phyloP scores from a whole-genome alignment of 2,888 invertebrate genomes.

The Athripsodes cinereus region DNA sequence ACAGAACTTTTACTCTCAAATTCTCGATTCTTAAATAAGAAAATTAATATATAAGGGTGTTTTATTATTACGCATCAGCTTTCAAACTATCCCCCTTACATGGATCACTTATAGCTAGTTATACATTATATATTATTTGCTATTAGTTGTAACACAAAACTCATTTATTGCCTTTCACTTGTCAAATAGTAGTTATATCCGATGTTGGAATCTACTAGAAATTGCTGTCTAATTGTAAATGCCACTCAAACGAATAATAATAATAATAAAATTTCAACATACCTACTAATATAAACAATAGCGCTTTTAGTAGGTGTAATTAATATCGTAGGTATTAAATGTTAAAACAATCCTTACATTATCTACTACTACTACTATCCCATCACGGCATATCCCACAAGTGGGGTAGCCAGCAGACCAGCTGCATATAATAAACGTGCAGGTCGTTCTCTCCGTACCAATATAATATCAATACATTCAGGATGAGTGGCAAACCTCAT shows the following conservation, averaged over 20 bases:
- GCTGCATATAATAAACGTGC: too few species aligned
- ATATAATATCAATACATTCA: too few species aligned
- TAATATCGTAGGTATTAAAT: too few species aligned
- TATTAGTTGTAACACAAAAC: background rate
- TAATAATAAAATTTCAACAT: background rate
- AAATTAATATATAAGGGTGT: background rate
- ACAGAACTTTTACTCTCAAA: background rate
- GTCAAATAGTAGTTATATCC: background rate
- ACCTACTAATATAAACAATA: background rate
- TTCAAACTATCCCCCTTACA: too few species aligned
- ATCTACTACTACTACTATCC: too few species aligned
- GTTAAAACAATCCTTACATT: too few species aligned
- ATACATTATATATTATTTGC: too few species aligned
- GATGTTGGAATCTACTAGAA: background rate
- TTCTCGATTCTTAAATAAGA: background rate
- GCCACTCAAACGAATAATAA: constrained; percentile 1
- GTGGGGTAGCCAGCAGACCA: too few species aligned
- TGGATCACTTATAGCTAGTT: background rate
- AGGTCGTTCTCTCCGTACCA: too few species aligned
- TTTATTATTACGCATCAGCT: background rate
- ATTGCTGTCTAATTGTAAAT: background rate
- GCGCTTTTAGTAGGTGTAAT: too few species aligned
- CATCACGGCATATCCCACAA: too few species aligned
- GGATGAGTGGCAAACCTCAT: too few species aligned
- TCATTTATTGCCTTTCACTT: background rate